phyloP scores from a whole-genome alignment of 2,113 vertebrate species.

The Brienomyrus brachyistius region DNA sequence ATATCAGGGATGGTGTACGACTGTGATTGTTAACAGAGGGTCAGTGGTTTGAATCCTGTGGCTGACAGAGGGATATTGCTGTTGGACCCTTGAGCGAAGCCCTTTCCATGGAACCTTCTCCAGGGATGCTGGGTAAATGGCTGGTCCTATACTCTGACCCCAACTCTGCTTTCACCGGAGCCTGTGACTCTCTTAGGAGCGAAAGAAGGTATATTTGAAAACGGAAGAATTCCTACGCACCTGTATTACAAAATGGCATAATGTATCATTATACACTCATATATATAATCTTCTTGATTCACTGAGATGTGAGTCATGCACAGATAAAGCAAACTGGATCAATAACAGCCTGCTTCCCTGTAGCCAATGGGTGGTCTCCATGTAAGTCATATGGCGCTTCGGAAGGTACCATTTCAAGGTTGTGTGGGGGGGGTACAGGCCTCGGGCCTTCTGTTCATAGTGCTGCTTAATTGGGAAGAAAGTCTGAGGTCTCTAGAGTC shows the following conservation, averaged over 20 bases:
- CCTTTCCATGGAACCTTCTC: not conserved
- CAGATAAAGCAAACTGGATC: not conserved
- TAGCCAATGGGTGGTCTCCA: not conserved
- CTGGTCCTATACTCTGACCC: not conserved
- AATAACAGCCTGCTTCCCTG: not conserved
- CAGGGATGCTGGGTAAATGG: not conserved
- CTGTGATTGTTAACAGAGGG: not conserved
- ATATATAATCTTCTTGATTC: not conserved
- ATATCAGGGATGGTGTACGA: not conserved
- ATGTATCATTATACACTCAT: not conserved
- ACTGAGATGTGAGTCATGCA: not conserved
- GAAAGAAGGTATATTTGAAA: too few relatives aligned
- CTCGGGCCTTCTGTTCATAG: not conserved
- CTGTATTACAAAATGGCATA: not conserved
- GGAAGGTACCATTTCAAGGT: not conserved
- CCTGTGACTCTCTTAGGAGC: too few relatives aligned
- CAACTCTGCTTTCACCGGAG: not conserved
- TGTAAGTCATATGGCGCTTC: not conserved
- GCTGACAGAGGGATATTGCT: not conserved
- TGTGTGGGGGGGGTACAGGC: not conserved
- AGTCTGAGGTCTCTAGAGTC: conserved; percentile 23
- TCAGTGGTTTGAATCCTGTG: not conserved
- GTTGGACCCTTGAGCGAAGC: not conserved
- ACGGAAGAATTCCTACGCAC: not conserved
- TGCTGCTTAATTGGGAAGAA: conserved; percentile 29